These are phyloP conservation scores for Pseudopleuronectes americanus DNA, from an alignment of 2,797 vertebrate species.

Conservation along the genomic window DNA sequence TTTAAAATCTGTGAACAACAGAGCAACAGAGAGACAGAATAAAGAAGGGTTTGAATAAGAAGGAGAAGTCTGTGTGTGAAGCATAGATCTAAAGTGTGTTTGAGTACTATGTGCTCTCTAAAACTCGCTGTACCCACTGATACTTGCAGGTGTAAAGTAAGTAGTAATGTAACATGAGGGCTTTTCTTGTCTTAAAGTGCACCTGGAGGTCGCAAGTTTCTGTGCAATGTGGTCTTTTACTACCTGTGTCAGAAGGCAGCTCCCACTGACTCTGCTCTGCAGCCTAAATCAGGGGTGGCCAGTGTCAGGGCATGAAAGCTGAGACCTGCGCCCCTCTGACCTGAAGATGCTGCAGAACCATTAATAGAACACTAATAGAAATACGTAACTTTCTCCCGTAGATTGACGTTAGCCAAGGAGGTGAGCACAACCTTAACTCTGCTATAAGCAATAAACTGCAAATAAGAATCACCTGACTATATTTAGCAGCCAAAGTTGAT, in stretches of 20 bases:
- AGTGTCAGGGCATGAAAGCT: conserved; percentile 15
- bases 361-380: conserved; percentile 16
- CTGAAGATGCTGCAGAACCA: conserved; percentile 20
- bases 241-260: conserved; percentile 14
- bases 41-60: neutral
- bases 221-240: conserved; percentile 27
- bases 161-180: neutral
- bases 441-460: no score
- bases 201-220: conserved; percentile 8
- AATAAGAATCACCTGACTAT: no score
- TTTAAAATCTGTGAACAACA: neutral
- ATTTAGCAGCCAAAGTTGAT: no score
- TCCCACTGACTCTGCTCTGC: conserved; percentile 11
- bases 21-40: no score
- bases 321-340: conserved; percentile 34
- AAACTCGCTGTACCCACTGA: neutral
- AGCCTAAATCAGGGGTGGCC: conserved; percentile 33
- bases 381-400: neutral
- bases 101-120: neutral
- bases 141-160: no score
- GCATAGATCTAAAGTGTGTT: neutral
- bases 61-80: neutral
- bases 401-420: neutral
- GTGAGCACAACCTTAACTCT: no score
- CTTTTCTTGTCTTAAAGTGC: neutral